Evolutionary conservation across 2,113 vertebrate genomes (phyloP), one percentile per base, ranked within the genome.

Genomic region (Labrus mixtus): DNA sequence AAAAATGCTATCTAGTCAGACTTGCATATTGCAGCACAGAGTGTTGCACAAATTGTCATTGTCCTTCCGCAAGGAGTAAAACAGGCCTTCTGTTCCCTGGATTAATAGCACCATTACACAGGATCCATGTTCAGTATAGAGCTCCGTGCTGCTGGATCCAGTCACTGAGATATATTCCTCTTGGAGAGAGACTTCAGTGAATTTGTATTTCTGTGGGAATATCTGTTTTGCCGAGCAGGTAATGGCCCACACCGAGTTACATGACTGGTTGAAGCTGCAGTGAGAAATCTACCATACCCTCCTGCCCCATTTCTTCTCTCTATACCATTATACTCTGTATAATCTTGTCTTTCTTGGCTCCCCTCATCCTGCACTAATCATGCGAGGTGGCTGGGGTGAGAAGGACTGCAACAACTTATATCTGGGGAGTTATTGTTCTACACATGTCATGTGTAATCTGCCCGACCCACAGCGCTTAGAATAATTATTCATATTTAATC

Each of bases 401-500:
- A 46, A 77, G 73, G 64, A 63, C 84, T 70, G 68, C 54, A 87
- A 71, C 81, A 88, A 89, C 83, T 83, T 80, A 84, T 65, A 92
- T 93, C 89, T 78, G 74, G 79, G 83, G 80, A 90, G 90, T 90
- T 92, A 93, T 93, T 92, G 93, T 94, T 94, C 90, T 84, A 94
- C 91, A 93, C 89, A 86, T 93, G 93, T 94, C 93, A 87, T 91
- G 66, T 93, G 91, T 93, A 93, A 93, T 94, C 91, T 92, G 91
- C 89, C 90, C 71, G 79, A 81, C 82, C 90, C 85, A 81, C 86
- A 88, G 91, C 53, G 91, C 86, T 85, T 84, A 51, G 84, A 93
- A 93, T 92, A 93, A 95, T 94, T 95, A 93, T 95, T 95, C 93
- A 94, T 95, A 93, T 94, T 95, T 94, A 94, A 95, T 94, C 90